These are phyloP conservation scores for Bombyx mandarina DNA, from an alignment of 1,140 invertebrate species.

Conservation along the genomic window DNA sequence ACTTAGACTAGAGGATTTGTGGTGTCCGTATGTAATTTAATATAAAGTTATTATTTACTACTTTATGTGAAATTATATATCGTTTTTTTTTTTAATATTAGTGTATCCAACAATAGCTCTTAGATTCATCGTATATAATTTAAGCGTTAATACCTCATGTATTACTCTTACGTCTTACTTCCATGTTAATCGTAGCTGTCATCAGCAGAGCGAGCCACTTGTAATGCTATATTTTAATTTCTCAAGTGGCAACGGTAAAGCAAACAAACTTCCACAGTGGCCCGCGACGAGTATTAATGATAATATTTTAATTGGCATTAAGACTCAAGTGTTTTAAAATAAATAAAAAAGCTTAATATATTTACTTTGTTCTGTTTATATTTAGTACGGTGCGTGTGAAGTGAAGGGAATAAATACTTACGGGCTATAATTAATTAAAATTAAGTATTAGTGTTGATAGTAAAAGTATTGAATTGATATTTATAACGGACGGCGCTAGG, in stretches of 20 bases:
- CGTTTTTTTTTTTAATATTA: too few species aligned
- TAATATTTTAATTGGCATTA: constrained; percentile 18
- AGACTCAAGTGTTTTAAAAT: neutral
- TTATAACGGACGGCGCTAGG: too few species aligned
- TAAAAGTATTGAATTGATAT: too few species aligned
- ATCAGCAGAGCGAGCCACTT: constrained; percentile 12
- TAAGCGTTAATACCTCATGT: constrained; percentile 2
- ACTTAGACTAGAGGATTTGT: too few species aligned
- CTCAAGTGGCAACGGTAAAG: constrained; percentile 8
- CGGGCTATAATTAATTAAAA: neutral
- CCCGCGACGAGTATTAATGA: constrained; percentile 19
- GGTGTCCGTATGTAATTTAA: too few species aligned
- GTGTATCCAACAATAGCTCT: too few species aligned
- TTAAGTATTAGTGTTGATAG: neutral
- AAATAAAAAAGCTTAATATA: neutral
- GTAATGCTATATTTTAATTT: constrained; percentile 17
- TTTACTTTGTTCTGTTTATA: neutral
- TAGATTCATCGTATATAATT: neutral
- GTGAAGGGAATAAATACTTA: too few species aligned
- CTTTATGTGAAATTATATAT: too few species aligned
- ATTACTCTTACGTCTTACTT: neutral
- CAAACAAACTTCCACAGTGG: constrained; percentile 9
- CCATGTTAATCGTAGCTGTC: constrained; percentile 11
- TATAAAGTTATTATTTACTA: too few species aligned
- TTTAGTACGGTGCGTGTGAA: too few species aligned